A percentile compares a stretch with the other conserved stretches of the same genome.
These are phyloP conservation scores for Tromatobia lineatoria DNA, from an alignment of 2,888 invertebrate genomes.

Conservation along the genomic window DNA sequence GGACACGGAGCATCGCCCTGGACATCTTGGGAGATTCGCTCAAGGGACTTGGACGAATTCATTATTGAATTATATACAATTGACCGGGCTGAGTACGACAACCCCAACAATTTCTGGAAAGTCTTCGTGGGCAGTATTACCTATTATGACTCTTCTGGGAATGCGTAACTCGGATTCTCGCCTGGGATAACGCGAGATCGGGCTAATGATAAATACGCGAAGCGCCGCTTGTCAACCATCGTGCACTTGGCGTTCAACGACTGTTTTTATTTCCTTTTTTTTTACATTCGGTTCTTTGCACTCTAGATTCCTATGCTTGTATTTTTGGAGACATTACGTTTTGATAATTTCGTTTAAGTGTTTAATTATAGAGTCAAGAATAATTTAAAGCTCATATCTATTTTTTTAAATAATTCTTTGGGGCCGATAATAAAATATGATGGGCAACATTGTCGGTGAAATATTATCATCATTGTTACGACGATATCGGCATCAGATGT, in stretches of 20 bases:
- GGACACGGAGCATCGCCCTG: constrained; percentile 54
- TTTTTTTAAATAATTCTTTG: no score
- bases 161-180: constrained; percentile 66
- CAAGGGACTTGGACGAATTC: constrained; percentile 75
- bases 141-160: constrained; percentile 75
- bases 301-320: neutral
- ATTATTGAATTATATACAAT: constrained; percentile 80
- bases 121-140: constrained; percentile 57
- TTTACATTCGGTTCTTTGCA: neutral
- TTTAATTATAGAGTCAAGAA: no score
- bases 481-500: no score
- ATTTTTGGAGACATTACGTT: neutral
- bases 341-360: neutral
- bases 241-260: constrained; percentile 26
- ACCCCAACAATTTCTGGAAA: constrained; percentile 77
- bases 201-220: constrained; percentile 77
- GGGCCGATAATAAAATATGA: no score
- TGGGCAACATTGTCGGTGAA: no score
- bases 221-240: constrained; percentile 23
- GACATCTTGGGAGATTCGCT: constrained; percentile 22
- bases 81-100: constrained; percentile 77
- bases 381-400: no score
- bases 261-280: constrained; percentile 24
- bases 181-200: constrained; percentile 75
- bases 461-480: no score